A percentile compares a stretch with the other conserved stretches of the same genome.
Conservation (phyloP, 2,888 invertebrate genomes). For the Drosophila tripunctata region DNA sequence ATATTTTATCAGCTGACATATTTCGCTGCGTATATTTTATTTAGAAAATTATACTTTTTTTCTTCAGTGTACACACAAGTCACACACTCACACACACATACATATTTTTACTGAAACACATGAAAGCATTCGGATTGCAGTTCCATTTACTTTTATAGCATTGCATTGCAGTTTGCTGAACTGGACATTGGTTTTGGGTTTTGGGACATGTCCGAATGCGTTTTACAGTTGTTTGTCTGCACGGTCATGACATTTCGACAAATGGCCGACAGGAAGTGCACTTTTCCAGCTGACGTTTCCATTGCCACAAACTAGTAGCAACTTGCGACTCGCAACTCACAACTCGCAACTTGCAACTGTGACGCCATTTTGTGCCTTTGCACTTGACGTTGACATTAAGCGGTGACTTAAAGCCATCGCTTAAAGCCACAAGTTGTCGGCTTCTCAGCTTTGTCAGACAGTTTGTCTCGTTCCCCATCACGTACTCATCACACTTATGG, state of each 20-base stretch:
- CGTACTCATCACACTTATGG: conserved; percentile 15
- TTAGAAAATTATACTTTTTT: background rate
- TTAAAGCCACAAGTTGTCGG: conserved; percentile 29
- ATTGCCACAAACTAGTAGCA: too few species aligned
- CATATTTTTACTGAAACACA: too few species aligned
- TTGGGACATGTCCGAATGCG: conserved; percentile 69
- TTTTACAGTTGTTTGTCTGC: conserved; percentile 76
- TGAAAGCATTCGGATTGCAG: conserved; percentile 25
- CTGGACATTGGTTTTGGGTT: conserved; percentile 30
- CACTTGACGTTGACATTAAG: conserved; percentile 22
- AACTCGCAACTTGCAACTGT: conserved; percentile 8
- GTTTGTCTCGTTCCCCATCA: conserved; percentile 19
- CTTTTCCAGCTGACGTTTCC: conserved; percentile 49
- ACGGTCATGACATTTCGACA: conserved; percentile 68
- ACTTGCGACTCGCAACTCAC: background rate
- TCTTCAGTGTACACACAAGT: background rate
- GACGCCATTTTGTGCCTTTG: conserved; percentile 13
- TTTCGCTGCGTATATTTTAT: too few species aligned
- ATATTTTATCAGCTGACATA: too few species aligned
- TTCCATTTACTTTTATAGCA: conserved; percentile 75
- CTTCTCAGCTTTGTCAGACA: conserved; percentile 10
- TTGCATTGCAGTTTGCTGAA: conserved; percentile 45
- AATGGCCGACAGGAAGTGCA: conserved; percentile 76
- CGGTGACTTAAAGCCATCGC: conserved; percentile 23
- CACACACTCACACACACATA: conserved; percentile 5